Evolutionary conservation across 2,113 vertebrate genomes (phyloP).

Genomic region (Haemorhous mexicanus): DNA sequence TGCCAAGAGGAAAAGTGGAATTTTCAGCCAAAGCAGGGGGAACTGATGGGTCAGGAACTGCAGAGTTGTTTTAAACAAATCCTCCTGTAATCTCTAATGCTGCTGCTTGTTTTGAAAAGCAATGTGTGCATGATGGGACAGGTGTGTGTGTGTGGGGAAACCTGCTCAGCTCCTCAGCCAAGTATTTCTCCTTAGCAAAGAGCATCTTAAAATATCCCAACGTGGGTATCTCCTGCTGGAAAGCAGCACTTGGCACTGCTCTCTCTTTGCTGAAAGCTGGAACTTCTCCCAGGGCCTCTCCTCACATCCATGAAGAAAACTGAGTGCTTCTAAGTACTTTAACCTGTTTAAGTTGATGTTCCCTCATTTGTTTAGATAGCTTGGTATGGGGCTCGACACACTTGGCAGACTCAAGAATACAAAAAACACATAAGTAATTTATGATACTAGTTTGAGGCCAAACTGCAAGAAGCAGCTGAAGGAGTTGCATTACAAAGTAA

Average conservation of each 20-base stretch:
- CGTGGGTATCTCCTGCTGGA: background rate
- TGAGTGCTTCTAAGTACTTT: background rate
- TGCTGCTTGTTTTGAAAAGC: conserved; percentile 13
- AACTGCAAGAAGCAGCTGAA: background rate
- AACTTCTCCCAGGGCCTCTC: conserved; percentile 52
- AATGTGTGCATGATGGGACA: background rate
- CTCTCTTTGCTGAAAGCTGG: conserved; percentile 2
- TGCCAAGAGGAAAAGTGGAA: background rate
- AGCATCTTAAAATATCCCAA: conserved; percentile 7
- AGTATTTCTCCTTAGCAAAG: conserved; percentile 4
- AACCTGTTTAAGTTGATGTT: background rate
- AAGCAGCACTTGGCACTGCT: conserved; percentile 25
- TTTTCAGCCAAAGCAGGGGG: background rate
- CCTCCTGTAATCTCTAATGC: background rate
- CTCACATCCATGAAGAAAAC: background rate
- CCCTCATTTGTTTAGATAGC: background rate
- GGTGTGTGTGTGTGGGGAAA: background rate
- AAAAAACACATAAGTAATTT: background rate
- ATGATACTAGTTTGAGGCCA: background rate
- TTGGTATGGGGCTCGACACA: background rate
- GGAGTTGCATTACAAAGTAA: background rate
- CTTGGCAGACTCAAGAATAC: background rate
- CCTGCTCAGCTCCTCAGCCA: conserved; percentile 38
- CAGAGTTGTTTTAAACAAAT: conserved; percentile 26
- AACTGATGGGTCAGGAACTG: background rate